Evolutionary conservation across 2,113 vertebrate species (phyloP), one percentile per base, ranked within the genome.

Genomic region (Rhynchomys soricoides): DNA sequence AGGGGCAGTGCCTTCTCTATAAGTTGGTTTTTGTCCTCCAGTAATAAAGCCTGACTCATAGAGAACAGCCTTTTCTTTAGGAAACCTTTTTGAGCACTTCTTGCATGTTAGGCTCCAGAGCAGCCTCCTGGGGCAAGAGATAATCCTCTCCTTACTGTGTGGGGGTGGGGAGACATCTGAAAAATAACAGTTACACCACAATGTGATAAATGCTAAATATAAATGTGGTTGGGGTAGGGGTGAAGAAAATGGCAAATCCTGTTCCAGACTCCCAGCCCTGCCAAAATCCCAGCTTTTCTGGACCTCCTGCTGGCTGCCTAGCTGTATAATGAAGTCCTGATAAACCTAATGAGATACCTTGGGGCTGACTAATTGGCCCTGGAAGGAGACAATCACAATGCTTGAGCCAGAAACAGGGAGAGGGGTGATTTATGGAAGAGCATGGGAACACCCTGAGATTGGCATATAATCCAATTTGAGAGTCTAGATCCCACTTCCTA

Each of bases 321-420:
- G 93, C 77, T 83, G 73, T 83, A 93, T 91, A 96, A 95, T 55
- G 48, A 94, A 96, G 55, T 89, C 89, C 73, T 86, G 86, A 89
- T 94, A 83, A 95, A 73, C 3, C 15, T 97, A 97, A 93, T 94
- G 73, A 97, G 95, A 91, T 71, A 94, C 57, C 87, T 86, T 62
- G 52, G 77, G 96, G 57, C 77, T 83, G 77, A 95, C 81, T 95
- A 93, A 96, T 95, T 96, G 73, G 71, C 71, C 75, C 75, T 62
- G 22, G 78, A 89, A 70, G 86, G 89, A 96, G 85, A 90, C 26
- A 82, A 62, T 92, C 93, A 91, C 52, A 62, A 52, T 88, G 75
- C 89, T 74, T 86, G 81, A 95, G 75, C 86, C 89, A 94, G 74
- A 95, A 95, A 91, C 26, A 45, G 13, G 40, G 75, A 62, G 86